Evolutionary conservation across 2,888 invertebrate genomes (phyloP), one percentile per base, ranked within the genome.

Genomic region (Polyploca ridens): DNA sequence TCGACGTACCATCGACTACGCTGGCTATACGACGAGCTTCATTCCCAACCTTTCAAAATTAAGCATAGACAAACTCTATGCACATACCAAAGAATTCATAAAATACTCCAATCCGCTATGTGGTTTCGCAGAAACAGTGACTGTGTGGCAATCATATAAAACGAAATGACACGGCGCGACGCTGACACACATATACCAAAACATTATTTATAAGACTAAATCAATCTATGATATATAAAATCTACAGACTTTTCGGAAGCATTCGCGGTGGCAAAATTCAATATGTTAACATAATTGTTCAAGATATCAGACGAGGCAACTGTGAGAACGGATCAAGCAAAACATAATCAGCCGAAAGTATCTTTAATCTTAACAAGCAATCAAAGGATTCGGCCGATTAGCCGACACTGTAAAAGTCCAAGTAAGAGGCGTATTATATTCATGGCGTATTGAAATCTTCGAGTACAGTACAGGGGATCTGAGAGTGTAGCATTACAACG

Each of bases 401-500:
- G 35, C 58, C 13, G 62, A 62, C 65, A 63, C 49, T 68, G 62
- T 35, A 49, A 44, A 67, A 64, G 65, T 64, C 63, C 49, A 49
- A 16, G 49, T 46, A 46, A 16, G 49, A 10, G 7, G n/a, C 54
- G 8, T 54, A 19, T 16, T 54, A 19, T 7, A 49, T 46, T 6
- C n/a, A 16, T 3, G 49, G 7, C 7, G 49, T 64, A 69, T 72
- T 73, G 66, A 67, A 76, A 73, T 67, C 65, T 71, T 68, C 63
- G 66, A 64, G 63, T 16, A 7, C 19, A 19, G 54, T 10, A 16
- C 54, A 54, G 54, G 46, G 46, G 77, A 78, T 66, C 70, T 71
- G 78, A 81, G 83, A 78, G 75, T 80, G 78, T 75, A 75, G 80
- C 78, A 82, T 88, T 80, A 82, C 83, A 90, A 90, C 74, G 85